These are phyloP conservation scores for Lycopodina hypogea DNA, from an alignment of 37 sponge, comb jelly and placozoan species.

Conservation along the genomic window DNA sequence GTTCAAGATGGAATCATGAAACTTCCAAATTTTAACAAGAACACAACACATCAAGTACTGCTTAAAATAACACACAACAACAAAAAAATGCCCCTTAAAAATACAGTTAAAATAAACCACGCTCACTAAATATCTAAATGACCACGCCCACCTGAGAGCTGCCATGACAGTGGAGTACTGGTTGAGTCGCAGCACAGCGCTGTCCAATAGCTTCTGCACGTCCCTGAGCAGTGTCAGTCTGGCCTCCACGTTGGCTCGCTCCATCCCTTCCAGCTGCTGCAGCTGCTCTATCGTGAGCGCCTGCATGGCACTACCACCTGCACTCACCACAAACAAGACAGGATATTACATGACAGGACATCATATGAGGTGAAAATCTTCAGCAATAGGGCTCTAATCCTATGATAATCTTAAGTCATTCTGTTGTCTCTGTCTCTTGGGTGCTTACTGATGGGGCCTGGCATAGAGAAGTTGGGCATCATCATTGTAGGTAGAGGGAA, in stretches of 20 bases:
- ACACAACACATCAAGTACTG: no score
- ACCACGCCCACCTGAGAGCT: slow-evolving; percentile 34
- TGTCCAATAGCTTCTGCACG: slow-evolving; percentile 81
- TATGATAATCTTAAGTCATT: no score
- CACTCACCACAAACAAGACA: slow-evolving; percentile 16
- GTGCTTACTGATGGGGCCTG: no score
- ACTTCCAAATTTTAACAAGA: no score
- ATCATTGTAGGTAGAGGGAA: no score
- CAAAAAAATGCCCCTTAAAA: no score
- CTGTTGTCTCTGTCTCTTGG: no score
- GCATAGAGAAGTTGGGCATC: no score
- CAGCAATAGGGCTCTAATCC: not conserved
- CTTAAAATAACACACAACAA: no score
- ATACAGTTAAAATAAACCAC: no score
- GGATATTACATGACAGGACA: not conserved
- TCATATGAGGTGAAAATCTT: not conserved
- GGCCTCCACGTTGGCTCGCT: slow-evolving; percentile 84
- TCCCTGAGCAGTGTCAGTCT: slow-evolving; percentile 81
- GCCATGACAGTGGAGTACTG: slow-evolving; percentile 71
- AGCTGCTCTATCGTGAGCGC: slow-evolving; percentile 79
- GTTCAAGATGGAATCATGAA: no score
- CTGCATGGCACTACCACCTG: slow-evolving; percentile 16
- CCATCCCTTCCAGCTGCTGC: slow-evolving; percentile 76
- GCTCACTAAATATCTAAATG: no score
- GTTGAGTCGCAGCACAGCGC: slow-evolving; percentile 79